Conservation (phyloP, 2,797 vertebrate genomes). For the Parotocinclus haroldoi region DNA sequence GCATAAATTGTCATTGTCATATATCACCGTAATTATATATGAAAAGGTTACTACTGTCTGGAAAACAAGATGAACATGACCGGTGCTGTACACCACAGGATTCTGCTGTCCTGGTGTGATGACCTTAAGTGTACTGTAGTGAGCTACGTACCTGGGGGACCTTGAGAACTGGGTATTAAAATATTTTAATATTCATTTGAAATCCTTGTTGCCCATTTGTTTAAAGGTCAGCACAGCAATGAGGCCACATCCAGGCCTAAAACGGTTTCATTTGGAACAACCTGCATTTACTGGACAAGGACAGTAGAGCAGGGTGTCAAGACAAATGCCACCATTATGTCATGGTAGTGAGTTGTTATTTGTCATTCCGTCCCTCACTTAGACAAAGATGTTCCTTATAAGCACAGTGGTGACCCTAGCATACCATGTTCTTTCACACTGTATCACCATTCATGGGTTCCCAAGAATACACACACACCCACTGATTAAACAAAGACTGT, state of each 20-base stretch:
- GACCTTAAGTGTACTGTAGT: too few species aligned
- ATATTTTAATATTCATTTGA: too few species aligned
- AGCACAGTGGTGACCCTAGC: conserved; percentile 22
- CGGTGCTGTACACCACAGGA: too few species aligned
- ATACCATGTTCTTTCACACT: conserved; percentile 19
- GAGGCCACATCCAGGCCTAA: not conserved
- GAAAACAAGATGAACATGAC: too few species aligned
- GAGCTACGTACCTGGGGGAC: too few species aligned
- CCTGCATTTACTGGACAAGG: conserved; percentile 3
- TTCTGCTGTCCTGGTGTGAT: too few species aligned
- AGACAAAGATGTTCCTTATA: conserved; percentile 29
- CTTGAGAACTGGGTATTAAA: too few species aligned
- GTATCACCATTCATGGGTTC: conserved; percentile 28
- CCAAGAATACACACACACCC: conserved; percentile 11
- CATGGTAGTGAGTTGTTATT: conserved; percentile 32
- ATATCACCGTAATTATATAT: too few species aligned
- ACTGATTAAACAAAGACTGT: conserved; percentile 56
- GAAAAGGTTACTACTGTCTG: too few species aligned
- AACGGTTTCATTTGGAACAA: conserved; percentile 3
- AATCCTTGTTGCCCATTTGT: not conserved
- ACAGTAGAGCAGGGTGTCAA: conserved; percentile 25
- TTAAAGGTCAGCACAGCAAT: not conserved
- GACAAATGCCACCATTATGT: conserved; percentile 35
- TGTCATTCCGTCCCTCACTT: conserved; percentile 13
- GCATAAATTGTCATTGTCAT: too few species aligned